A percentile compares a stretch with the other conserved stretches of the same genome.
Conservation (phyloP, 2,797 vertebrate species). For the Gymnodraco acuticeps region DNA sequence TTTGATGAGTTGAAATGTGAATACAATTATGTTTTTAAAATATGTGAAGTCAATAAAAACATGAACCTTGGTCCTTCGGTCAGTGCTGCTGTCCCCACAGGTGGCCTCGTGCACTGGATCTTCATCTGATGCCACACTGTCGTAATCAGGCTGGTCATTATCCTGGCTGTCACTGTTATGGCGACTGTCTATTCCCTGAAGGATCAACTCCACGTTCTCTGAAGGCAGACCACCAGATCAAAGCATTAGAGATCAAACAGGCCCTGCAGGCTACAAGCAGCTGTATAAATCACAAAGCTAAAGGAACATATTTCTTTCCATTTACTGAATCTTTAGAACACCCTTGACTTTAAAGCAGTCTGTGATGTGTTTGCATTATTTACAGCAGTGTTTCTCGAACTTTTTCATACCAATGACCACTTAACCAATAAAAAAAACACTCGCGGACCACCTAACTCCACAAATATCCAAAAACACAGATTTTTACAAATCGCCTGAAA, state of each 20-base stretch:
- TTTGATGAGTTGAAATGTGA: neutral
- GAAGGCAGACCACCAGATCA: conserved; percentile 42
- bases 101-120: conserved; percentile 90
- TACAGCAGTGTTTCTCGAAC: neutral
- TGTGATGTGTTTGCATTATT: conserved; percentile 9
- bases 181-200: conserved; percentile 90
- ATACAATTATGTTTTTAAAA: neutral
- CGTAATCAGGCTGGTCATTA: conserved; percentile 97
- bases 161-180: conserved; percentile 92
- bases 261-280: conserved; percentile 7
- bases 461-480: too few species aligned
- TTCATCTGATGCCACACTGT: conserved; percentile 98
- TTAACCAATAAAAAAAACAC: too few species aligned
- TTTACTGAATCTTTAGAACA: conserved; percentile 18
- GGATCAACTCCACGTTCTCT: conserved; percentile 96
- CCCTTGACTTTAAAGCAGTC: neutral
- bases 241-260: conserved; percentile 44
- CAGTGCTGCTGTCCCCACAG: conserved; percentile 88
- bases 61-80: conserved; percentile 91
- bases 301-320: neutral
- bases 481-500: too few species aligned
- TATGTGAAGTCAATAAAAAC: neutral
- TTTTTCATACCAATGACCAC: too few species aligned
- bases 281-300: conserved; percentile 18
- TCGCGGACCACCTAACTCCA: too few species aligned